Evolutionary conservation across 2,888 invertebrate species (phyloP).

Genomic region (Prosapia bicincta): DNA sequence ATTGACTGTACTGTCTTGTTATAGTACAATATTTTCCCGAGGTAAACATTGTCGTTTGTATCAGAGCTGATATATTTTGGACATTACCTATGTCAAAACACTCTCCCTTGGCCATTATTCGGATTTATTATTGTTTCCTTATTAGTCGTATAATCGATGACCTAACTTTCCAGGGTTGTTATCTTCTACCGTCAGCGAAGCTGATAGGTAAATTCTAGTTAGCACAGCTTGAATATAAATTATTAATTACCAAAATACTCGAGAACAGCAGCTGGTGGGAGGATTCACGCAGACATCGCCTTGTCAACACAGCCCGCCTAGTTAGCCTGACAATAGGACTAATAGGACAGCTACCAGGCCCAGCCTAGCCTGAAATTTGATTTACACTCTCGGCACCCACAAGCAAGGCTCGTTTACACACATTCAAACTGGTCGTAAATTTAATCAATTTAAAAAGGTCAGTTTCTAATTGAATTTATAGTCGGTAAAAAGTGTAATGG

Average conservation of each 20-base stretch:
- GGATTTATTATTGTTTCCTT: no score
- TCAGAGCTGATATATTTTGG: no score
- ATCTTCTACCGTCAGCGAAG: no score
- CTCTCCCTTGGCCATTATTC: no score
- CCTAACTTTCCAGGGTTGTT: no score
- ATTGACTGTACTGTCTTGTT: no score
- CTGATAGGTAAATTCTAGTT: no score
- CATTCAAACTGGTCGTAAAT: background rate
- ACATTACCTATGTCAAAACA: no score
- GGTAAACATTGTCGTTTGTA: no score
- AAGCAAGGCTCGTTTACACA: background rate
- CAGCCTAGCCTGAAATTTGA: conserved; percentile 15
- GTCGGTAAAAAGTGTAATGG: background rate
- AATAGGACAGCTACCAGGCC: conserved; percentile 22
- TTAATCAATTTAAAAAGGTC: background rate
- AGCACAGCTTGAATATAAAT: no score
- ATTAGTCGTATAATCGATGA: no score
- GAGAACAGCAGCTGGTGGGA: background rate
- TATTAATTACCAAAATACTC: background rate
- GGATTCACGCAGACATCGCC: background rate
- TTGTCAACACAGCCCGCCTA: conserved; percentile 1
- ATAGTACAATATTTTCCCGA: no score
- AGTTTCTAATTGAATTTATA: background rate
- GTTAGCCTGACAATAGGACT: conserved; percentile 22
- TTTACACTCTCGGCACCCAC: conserved; percentile 2